A percentile compares a stretch with the other conserved stretches of the same genome.
Evolutionary conservation across 1,140 invertebrate species (phyloP).

Genomic region (Philopotamus ludificatus): DNA sequence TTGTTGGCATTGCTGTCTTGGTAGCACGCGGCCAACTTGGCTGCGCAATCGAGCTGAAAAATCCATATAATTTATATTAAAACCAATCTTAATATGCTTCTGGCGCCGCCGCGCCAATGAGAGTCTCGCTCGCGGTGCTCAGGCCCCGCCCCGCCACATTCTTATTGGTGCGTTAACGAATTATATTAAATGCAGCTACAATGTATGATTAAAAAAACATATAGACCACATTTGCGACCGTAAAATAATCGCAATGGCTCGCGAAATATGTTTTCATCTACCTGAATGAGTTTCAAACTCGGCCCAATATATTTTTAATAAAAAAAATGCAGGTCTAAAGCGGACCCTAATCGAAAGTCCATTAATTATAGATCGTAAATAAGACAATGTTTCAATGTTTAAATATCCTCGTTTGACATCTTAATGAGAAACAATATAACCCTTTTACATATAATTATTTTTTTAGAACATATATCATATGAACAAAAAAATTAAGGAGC

Average conservation of each 20-base stretch:
- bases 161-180: not conserved
- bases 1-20: not conserved
- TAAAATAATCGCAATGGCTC: not conserved
- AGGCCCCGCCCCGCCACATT: not conserved
- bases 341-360: not conserved
- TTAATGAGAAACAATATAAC: no score
- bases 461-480: no score
- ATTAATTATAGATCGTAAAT: not conserved
- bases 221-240: not conserved
- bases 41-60: constrained; percentile 19
- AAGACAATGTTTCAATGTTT: not conserved
- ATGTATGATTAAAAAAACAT: not conserved
- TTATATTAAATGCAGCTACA: not conserved
- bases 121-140: not conserved
- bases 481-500: no score
- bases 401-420: no score
- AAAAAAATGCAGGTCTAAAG: not conserved
- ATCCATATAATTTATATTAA: not conserved
- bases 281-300: no score
- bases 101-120: not conserved
- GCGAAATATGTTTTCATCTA: no score
- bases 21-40: not conserved
- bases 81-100: not conserved
- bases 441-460: no score
- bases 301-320: no score